A percentile compares a stretch with the other conserved stretches of the same genome.
Conservation (phyloP, 2,113 vertebrate species). For the Lamprotornis superbus region DNA sequence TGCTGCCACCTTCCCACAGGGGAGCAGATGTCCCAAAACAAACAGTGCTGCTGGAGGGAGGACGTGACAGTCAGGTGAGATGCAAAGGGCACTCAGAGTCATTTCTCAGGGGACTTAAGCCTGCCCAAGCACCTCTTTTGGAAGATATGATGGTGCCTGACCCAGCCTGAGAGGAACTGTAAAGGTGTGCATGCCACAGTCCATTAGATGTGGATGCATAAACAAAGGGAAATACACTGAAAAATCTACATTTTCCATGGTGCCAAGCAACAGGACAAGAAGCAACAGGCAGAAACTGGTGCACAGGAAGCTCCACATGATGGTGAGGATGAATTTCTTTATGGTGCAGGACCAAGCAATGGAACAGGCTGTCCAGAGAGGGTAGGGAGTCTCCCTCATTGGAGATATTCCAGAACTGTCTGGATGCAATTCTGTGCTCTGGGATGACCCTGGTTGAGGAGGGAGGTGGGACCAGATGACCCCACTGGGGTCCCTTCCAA, state of each 20-base stretch:
- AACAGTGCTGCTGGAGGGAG: background rate
- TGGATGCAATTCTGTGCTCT: background rate
- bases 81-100: background rate
- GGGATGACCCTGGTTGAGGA: background rate
- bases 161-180: fast-evolving
- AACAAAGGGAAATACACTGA: background rate
- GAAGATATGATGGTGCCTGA: background rate
- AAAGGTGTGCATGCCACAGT: background rate
- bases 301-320: background rate
- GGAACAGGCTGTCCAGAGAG: background rate
- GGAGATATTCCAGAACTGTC: background rate
- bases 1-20: conserved; percentile 30
- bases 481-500: background rate
- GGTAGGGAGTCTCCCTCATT: background rate
- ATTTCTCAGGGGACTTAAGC: background rate
- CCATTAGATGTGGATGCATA: background rate
- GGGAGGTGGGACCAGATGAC: background rate
- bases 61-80: background rate
- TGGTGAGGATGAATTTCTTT: background rate
- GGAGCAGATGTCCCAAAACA: conserved; percentile 31
- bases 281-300: background rate
- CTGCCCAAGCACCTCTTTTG: background rate
- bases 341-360: background rate
- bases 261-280: background rate
- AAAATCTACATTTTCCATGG: background rate